These are phyloP conservation scores for Thrips palmi DNA, from an alignment of 1,140 invertebrate species.

Conservation along the genomic window DNA sequence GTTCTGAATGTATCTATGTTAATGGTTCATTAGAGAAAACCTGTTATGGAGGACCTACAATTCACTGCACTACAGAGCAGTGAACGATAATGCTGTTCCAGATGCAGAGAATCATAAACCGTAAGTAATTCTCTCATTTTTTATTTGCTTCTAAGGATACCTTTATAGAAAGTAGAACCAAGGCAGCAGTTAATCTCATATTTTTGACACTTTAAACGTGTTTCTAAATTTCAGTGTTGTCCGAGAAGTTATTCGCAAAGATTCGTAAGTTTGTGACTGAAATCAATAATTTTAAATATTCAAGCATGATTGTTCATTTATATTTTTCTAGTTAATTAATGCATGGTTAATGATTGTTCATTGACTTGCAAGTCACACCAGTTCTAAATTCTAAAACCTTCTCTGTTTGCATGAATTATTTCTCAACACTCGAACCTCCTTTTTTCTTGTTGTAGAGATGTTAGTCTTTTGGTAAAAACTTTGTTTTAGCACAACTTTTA, in stretches of 20 bases:
- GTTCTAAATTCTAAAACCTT: too few species aligned
- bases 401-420: too few species aligned
- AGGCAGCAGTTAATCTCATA: slow-evolving; percentile 50
- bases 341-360: not conserved
- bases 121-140: slow-evolving; percentile 20
- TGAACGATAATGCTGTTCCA: slow-evolving; percentile 38
- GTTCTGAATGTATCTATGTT: not conserved
- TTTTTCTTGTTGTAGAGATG: not conserved
- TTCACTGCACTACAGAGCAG: slow-evolving; percentile 42
- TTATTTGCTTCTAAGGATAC: not conserved
- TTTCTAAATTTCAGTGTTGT: slow-evolving; percentile 32
- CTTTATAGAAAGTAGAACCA: not conserved
- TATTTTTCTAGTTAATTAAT: not conserved
- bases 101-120: slow-evolving; percentile 31
- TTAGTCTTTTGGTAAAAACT: slow-evolving; percentile 6
- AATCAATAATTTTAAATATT: too few species aligned
- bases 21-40: slow-evolving; percentile 37
- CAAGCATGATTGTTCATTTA: too few species aligned
- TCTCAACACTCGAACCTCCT: not conserved
- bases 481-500: not conserved
- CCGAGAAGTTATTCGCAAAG: slow-evolving; percentile 49
- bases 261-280: slow-evolving; percentile 54
- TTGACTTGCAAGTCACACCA: not conserved
- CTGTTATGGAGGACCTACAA: slow-evolving; percentile 68
- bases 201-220: slow-evolving; percentile 22